phyloP scores from a whole-genome alignment of 2,888 invertebrate genomes.

The Pyralis farinalis region DNA sequence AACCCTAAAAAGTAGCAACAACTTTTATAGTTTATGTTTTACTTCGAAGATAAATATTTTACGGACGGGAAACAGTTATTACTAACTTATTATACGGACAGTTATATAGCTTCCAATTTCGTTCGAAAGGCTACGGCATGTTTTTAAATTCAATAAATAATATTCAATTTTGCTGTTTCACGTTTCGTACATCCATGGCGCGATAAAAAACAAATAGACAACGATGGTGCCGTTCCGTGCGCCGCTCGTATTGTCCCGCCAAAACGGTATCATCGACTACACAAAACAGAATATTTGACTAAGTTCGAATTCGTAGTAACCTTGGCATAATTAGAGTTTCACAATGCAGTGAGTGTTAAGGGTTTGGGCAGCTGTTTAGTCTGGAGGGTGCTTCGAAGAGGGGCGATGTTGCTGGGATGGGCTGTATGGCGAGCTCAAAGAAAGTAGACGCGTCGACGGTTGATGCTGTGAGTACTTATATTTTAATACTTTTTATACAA shows the following conservation, averaged over 20 bases:
- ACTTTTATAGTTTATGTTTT: too few relatives aligned
- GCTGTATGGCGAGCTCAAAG: conserved; percentile 56
- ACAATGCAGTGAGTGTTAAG: conserved; percentile 11
- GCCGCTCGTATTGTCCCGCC: conserved; percentile 40
- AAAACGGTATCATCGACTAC: conserved; percentile 24
- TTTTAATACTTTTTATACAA: too few relatives aligned
- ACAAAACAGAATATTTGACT: conserved; percentile 27
- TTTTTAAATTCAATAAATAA: too few relatives aligned
- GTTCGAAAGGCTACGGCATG: too few relatives aligned
- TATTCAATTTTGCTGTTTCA: neutral
- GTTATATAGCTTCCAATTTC: too few relatives aligned
- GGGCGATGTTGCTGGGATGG: conserved; percentile 49
- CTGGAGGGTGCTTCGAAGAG: conserved; percentile 7
- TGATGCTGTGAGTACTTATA: conserved; percentile 33
- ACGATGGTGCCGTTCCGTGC: conserved; percentile 40
- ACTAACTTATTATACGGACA: too few relatives aligned
- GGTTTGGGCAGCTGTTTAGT: conserved; percentile 14
- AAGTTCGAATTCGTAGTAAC: conserved; percentile 29
- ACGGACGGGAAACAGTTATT: too few relatives aligned
- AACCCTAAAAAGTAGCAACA: too few relatives aligned
- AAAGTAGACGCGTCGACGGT: conserved; percentile 33
- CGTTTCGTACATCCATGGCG: conserved; percentile 14
- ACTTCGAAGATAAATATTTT: too few relatives aligned
- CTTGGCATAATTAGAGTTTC: conserved; percentile 46
- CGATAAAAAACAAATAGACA: conserved; percentile 13